These are phyloP conservation scores for Phytoseiulus persimilis DNA, from an alignment of 2,888 invertebrate species.

Conservation along the genomic window DNA sequence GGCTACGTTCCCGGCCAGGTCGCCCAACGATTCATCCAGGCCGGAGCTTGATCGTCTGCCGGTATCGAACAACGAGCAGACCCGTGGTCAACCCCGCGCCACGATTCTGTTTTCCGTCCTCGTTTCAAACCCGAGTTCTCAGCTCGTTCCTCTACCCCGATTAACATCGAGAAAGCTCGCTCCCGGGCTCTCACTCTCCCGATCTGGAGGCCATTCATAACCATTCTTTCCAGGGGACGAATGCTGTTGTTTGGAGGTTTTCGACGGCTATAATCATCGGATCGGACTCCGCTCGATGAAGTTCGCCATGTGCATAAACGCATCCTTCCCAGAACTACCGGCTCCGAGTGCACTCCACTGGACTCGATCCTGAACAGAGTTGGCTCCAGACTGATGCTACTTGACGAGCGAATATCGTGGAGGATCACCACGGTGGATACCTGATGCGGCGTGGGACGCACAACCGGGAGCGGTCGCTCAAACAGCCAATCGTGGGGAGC, in stretches of 20 bases:
- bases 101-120: background rate
- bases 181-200: too few relatives aligned
- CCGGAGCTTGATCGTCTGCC: too few relatives aligned
- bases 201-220: too few relatives aligned
- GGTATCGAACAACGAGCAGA: background rate
- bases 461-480: background rate
- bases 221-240: too few relatives aligned
- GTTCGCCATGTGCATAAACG: too few relatives aligned
- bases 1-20: too few relatives aligned
- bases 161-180: too few relatives aligned
- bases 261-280: too few relatives aligned
- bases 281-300: too few relatives aligned
- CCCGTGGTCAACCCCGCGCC: background rate
- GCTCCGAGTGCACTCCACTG: background rate
- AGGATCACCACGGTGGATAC: background rate
- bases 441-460: background rate
- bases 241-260: too few relatives aligned
- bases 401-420: conserved; percentile 6
- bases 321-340: background rate
- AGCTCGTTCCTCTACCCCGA: background rate
- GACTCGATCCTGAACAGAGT: background rate
- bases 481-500: background rate
- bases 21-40: too few relatives aligned
- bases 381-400: background rate
- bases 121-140: background rate